These are phyloP conservation scores for Galleria mellonella DNA, from an alignment of 1,140 invertebrate species.

Conservation along the genomic window DNA sequence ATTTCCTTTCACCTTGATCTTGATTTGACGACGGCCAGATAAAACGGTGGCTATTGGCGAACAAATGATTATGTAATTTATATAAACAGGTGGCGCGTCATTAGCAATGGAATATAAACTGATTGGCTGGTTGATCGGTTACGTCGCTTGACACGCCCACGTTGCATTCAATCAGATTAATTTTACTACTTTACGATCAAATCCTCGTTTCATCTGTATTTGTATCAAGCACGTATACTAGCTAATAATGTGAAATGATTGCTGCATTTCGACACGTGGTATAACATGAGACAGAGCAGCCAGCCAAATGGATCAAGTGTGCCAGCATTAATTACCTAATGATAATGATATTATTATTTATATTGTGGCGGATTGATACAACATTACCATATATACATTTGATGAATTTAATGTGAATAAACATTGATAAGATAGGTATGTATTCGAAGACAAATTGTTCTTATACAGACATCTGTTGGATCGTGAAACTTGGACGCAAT, in stretches of 20 bases:
- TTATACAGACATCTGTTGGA: too few species aligned
- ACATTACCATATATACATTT: background rate
- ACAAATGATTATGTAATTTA: constrained; percentile 14
- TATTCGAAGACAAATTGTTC: too few species aligned
- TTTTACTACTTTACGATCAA: too few species aligned
- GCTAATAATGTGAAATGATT: too few species aligned
- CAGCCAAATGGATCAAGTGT: background rate
- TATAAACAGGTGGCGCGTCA: constrained; percentile 20
- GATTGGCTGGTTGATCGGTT: background rate
- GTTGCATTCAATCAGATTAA: too few species aligned
- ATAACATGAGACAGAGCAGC: background rate
- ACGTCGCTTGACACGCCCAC: too few species aligned
- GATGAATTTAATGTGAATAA: background rate
- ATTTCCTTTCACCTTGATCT: constrained; percentile 42
- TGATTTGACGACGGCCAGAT: constrained; percentile 30
- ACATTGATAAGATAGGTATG: background rate
- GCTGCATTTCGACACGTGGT: background rate
- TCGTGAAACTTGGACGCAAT: too few species aligned
- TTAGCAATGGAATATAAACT: background rate
- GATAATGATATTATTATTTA: constrained; percentile 2
- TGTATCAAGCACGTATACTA: too few species aligned
- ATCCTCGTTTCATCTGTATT: too few species aligned
- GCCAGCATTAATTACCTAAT: background rate
- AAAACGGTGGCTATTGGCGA: constrained; percentile 17
- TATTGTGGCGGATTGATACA: background rate